These are phyloP conservation scores for Scyliorhinus canicula DNA, from an alignment of 2,797 vertebrate genomes.

Conservation along the genomic window DNA sequence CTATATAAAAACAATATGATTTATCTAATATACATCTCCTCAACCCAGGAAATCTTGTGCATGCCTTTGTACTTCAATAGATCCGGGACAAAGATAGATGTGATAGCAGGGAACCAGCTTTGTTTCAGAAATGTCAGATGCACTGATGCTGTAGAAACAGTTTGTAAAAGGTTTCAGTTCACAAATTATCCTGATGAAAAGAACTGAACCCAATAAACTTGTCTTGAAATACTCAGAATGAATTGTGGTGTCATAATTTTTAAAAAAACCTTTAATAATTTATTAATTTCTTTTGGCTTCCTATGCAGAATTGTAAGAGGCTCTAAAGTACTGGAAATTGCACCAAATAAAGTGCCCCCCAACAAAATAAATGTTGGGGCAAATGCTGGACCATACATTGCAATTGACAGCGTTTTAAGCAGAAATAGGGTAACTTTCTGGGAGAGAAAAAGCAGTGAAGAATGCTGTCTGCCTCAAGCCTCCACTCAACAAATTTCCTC, in stretches of 20 bases:
- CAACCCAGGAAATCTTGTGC: background rate
- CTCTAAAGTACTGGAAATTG: background rate
- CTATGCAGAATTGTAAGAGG: background rate
- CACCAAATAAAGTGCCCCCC: background rate
- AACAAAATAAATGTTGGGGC: background rate
- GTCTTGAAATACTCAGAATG: background rate
- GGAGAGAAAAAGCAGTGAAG: background rate
- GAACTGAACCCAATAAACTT: background rate
- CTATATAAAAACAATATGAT: background rate
- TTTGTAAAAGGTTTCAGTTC: background rate
- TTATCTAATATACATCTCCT: background rate
- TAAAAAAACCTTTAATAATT: background rate
- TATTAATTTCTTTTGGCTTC: background rate
- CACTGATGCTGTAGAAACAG: background rate
- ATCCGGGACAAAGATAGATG: background rate
- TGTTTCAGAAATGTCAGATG: background rate
- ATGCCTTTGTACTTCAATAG: background rate
- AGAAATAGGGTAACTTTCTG: background rate
- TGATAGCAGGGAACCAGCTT: background rate
- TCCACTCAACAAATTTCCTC: background rate
- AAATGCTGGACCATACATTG: background rate
- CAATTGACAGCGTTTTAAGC: background rate
- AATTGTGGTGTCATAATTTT: background rate
- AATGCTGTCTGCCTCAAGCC: background rate
- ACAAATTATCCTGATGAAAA: background rate